Evolutionary conservation across 1,140 invertebrate genomes (phyloP).

Genomic region (Monomorium pharaonis): DNA sequence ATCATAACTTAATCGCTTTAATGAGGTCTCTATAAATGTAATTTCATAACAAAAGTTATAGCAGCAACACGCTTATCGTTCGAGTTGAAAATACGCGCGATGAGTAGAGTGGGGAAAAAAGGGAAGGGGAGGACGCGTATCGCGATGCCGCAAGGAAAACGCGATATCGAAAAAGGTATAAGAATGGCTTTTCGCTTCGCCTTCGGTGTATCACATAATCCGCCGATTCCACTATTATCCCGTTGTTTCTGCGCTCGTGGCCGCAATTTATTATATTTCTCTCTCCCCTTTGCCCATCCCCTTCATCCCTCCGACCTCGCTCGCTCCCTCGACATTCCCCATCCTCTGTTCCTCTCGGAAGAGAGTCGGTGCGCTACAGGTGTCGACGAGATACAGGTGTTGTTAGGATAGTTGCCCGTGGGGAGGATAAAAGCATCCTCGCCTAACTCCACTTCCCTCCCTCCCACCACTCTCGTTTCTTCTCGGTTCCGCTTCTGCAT

Average conservation of each 20-base stretch:
- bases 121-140: conserved; percentile 31
- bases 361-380: conserved; percentile 79
- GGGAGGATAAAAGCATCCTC: conserved; percentile 62
- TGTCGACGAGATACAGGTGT: conserved; percentile 82
- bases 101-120: not conserved
- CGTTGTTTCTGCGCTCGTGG: conserved; percentile 77
- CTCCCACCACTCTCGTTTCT: not conserved
- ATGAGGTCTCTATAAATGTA: conserved; percentile 52
- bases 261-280: conserved; percentile 80
- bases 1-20: conserved; percentile 46
- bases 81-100: not conserved
- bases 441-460: conserved; percentile 17
- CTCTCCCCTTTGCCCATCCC: not conserved
- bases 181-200: conserved; percentile 70
- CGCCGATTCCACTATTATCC: conserved; percentile 80
- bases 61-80: not conserved
- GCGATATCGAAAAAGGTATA: conserved; percentile 73
- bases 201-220: conserved; percentile 74
- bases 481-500: not conserved
- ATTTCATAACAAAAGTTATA: conserved; percentile 39
- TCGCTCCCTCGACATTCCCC: conserved; percentile 24
- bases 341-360: conserved; percentile 44
- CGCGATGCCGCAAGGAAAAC: conserved; percentile 65
- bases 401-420: conserved; percentile 70
- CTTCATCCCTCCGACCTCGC: conserved; percentile 44